Evolutionary conservation across 1,140 invertebrate species (phyloP).

Genomic region (Drusus annulatus): DNA sequence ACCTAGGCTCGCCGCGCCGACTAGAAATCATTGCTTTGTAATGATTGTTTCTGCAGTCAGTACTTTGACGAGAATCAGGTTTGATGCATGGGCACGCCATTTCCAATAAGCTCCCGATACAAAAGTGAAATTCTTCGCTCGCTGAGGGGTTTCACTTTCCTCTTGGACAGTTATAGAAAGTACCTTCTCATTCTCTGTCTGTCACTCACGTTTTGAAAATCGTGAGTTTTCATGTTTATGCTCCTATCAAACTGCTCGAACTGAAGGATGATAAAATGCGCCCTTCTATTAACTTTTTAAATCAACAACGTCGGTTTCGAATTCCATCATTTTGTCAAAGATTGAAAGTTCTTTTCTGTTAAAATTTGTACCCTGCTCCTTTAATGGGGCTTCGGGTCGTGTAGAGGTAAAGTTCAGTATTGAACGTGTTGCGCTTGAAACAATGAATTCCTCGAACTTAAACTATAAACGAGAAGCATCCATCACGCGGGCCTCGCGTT

Average conservation of each 20-base stretch:
- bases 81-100: slow-evolving; percentile 4
- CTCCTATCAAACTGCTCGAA: too few species aligned
- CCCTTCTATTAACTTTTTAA: too few species aligned
- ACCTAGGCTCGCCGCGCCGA: neutral
- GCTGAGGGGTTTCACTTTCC: slow-evolving; percentile 28
- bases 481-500: slow-evolving; percentile 8
- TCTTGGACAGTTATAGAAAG: neutral
- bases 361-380: too few species aligned
- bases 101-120: slow-evolving; percentile 8
- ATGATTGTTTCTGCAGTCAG: slow-evolving; percentile 26
- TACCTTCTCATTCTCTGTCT: slow-evolving; percentile 12
- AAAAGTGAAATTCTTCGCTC: slow-evolving; percentile 32
- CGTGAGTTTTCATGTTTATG: slow-evolving; percentile 7
- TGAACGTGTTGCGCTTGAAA: slow-evolving; percentile 3
- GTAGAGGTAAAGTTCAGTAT: neutral
- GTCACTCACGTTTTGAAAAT: slow-evolving; percentile 21
- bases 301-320: too few species aligned
- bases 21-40: slow-evolving; percentile 10
- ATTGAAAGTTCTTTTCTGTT: too few species aligned
- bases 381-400: neutral
- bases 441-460: neutral
- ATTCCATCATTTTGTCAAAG: too few species aligned
- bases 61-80: slow-evolving; percentile 25
- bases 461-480: neutral
- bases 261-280: too few species aligned